Conservation (phyloP, 2,888 invertebrate genomes). For the Aphodius sticticus region DNA sequence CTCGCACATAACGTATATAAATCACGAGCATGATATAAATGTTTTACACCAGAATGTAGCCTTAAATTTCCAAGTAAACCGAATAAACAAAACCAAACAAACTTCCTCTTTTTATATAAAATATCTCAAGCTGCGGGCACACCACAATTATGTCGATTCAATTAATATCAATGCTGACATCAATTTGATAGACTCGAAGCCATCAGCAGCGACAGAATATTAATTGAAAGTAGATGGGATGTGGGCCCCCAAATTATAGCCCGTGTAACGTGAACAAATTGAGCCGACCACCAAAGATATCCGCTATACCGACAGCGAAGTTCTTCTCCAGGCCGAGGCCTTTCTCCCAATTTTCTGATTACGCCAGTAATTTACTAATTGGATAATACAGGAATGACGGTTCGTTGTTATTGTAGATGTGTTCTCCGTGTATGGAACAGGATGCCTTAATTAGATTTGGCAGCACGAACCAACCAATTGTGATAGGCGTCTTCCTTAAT, state of each 20-base stretch:
- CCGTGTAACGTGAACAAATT: neutral
- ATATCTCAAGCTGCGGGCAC: neutral
- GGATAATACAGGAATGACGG: neutral
- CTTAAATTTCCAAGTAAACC: too few relatives aligned
- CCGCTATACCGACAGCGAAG: neutral
- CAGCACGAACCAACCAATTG: neutral
- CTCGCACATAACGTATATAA: too few relatives aligned
- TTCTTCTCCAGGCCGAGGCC: neutral
- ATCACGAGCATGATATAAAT: too few relatives aligned
- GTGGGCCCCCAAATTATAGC: neutral
- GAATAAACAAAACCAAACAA: neutral
- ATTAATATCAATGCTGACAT: neutral
- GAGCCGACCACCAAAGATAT: neutral
- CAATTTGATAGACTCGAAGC: neutral
- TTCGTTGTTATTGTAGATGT: neutral
- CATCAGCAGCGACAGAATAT: neutral
- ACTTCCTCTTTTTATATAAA: neutral
- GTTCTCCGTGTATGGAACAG: neutral
- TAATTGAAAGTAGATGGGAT: neutral
- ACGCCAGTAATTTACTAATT: neutral
- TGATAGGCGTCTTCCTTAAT: neutral
- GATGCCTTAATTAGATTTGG: neutral
- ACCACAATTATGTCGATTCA: neutral
- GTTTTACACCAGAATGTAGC: too few relatives aligned
- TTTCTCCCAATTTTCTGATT: neutral